Percentiles rank a stretch among this genome's conserved stretches.
phyloP scores from a whole-genome alignment of 1,140 invertebrate species.

The Palaemon carinicauda region DNA sequence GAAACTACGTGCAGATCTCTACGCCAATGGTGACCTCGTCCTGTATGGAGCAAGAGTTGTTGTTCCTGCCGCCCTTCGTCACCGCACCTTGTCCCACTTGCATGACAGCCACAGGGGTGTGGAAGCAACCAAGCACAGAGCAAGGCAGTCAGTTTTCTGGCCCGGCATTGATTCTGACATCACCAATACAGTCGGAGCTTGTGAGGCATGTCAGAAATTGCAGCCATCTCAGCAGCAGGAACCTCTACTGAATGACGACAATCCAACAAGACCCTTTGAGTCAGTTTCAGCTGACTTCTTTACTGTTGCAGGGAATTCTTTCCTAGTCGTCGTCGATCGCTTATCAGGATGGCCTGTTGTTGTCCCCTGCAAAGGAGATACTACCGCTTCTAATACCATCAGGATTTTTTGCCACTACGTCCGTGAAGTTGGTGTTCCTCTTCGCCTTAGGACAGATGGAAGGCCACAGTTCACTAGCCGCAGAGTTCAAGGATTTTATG shows the following conservation, averaged over 20 bases:
- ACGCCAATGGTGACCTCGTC: no score
- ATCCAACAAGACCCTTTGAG: not conserved
- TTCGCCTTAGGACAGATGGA: no score
- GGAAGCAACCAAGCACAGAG: not conserved
- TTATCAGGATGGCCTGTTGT: not conserved
- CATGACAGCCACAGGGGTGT: slow-evolving; percentile 13
- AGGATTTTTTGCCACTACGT: not conserved
- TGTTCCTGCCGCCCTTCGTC: not conserved
- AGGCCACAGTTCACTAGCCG: no score
- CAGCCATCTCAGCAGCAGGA: not conserved
- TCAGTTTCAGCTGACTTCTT: not conserved
- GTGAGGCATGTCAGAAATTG: not conserved
- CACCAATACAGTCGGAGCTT: not conserved
- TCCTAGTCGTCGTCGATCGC: not conserved
- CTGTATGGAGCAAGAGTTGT: not conserved
- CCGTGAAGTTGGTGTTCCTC: no score
- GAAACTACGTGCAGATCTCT: no score
- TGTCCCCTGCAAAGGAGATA: not conserved
- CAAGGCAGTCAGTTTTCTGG: no score
- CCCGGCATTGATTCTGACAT: not conserved
- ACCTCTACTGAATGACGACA: not conserved
- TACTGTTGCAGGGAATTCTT: not conserved
- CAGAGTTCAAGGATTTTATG: no score
- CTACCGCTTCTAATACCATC: not conserved
- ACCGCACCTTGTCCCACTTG: not conserved